Percentiles rank a stretch among this genome's conserved stretches.
phyloP scores from a whole-genome alignment of 2,888 invertebrate species.

The Lamproptera curius region DNA sequence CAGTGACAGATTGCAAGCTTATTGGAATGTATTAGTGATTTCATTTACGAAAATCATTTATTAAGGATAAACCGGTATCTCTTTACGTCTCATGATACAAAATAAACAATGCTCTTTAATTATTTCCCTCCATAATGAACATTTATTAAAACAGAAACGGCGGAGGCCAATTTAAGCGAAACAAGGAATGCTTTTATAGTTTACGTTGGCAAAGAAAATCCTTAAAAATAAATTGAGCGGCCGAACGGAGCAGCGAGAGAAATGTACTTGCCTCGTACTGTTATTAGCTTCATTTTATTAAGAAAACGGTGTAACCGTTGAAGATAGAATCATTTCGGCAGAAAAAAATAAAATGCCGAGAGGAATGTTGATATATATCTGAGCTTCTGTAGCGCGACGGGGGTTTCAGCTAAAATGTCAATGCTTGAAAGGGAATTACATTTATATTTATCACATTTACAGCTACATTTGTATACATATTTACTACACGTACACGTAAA shows the following conservation, averaged over 20 bases:
- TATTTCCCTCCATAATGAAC: conserved; percentile 1
- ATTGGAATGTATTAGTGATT: background rate
- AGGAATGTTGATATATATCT: conserved; percentile 15
- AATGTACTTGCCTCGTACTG: conserved; percentile 34
- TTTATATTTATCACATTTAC: too few relatives aligned
- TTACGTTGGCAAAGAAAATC: conserved; percentile 24
- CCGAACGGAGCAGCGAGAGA: conserved; percentile 32
- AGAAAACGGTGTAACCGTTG: conserved; percentile 18
- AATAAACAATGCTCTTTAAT: background rate
- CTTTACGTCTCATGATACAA: background rate
- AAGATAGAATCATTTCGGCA: conserved; percentile 16
- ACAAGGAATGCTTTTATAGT: conserved; percentile 20
- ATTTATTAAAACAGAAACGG: conserved; percentile 21
- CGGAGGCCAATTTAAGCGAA: conserved; percentile 15
- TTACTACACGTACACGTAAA: too few relatives aligned
- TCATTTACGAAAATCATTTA: too few relatives aligned
- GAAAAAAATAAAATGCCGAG: conserved; percentile 11
- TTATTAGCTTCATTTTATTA: conserved; percentile 35
- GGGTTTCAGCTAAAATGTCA: too few relatives aligned
- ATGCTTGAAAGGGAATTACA: too few relatives aligned
- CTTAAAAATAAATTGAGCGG: conserved; percentile 25
- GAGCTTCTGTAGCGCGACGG: background rate
- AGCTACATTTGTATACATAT: too few relatives aligned
- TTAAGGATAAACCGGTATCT: background rate
- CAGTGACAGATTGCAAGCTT: conserved; percentile 16